phyloP scores from a whole-genome alignment of 2,888 invertebrate genomes.

The Plutella xylostella region DNA sequence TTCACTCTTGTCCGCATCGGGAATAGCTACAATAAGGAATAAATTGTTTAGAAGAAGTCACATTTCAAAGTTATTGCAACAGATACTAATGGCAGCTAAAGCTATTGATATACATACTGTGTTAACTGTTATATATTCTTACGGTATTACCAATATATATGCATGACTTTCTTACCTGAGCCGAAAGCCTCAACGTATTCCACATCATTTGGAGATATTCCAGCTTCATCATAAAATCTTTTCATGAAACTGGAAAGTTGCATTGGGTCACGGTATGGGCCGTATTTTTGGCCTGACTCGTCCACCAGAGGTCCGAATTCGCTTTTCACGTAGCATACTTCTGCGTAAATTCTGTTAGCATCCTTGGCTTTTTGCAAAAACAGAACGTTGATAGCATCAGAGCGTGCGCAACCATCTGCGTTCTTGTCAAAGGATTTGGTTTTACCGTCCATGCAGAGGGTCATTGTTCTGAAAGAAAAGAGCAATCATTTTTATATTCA shows the following conservation, averaged over 20 bases:
- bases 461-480: constrained; percentile 31
- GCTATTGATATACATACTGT: too few species aligned
- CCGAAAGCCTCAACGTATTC: constrained; percentile 89
- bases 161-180: constrained; percentile 72
- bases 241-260: constrained; percentile 57
- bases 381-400: constrained; percentile 77
- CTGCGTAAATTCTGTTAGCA: constrained; percentile 73
- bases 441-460: constrained; percentile 79
- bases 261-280: constrained; percentile 63
- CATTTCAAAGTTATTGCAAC: not conserved
- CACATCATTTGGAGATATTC: constrained; percentile 74
- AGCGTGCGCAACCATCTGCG: constrained; percentile 80
- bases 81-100: too few species aligned
- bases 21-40: constrained; percentile 52
- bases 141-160: too few species aligned
- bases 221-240: constrained; percentile 71
- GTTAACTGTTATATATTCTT: not conserved
- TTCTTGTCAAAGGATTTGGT: constrained; percentile 89
- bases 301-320: constrained; percentile 57
- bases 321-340: constrained; percentile 75
- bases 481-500: too few species aligned
- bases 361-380: constrained; percentile 75
- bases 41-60: not conserved
- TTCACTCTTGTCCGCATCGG: constrained; percentile 73
- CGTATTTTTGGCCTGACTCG: constrained; percentile 64